These are phyloP conservation scores for Siphlonurus alternatus DNA, from an alignment of 2,888 invertebrate species.

Conservation along the genomic window DNA sequence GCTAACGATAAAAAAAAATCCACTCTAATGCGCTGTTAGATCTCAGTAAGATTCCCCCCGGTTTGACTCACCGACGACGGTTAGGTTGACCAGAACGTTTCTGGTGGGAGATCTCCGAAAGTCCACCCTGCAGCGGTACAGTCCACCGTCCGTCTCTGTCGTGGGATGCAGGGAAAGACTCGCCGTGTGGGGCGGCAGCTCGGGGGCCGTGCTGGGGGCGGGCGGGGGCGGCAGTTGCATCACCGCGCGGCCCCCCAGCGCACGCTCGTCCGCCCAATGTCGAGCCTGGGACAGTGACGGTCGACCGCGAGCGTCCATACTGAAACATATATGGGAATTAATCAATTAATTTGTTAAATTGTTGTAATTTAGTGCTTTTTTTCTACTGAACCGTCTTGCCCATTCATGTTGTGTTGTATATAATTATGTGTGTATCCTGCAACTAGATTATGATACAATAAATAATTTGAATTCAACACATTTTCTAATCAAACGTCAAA, in stretches of 20 bases:
- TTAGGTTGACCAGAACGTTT: background rate
- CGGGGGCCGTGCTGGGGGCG: background rate
- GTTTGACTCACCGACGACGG: background rate
- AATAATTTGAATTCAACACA: too few relatives aligned
- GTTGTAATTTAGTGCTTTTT: too few relatives aligned
- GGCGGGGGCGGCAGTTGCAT: background rate
- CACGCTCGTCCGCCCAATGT: background rate
- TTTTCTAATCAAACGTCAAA: too few relatives aligned
- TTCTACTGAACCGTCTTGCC: too few relatives aligned
- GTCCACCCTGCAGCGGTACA: background rate
- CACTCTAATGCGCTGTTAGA: too few relatives aligned
- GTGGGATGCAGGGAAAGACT: background rate
- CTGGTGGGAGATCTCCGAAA: background rate
- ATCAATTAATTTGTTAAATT: too few relatives aligned
- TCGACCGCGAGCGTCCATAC: slow-evolving; percentile 1
- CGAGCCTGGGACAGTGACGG: background rate
- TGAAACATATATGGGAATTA: too few relatives aligned
- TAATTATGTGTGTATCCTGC: too few relatives aligned
- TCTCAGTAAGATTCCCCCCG: too few relatives aligned
- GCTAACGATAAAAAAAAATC: too few relatives aligned
- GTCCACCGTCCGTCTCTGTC: background rate
- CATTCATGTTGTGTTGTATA: too few relatives aligned
- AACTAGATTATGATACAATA: too few relatives aligned
- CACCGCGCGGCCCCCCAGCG: background rate
- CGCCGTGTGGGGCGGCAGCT: background rate